Percentiles rank a stretch among this genome's conserved stretches.
Conservation (phyloP, 2,797 vertebrate genomes). For the Phataginus tetradactyla region DNA sequence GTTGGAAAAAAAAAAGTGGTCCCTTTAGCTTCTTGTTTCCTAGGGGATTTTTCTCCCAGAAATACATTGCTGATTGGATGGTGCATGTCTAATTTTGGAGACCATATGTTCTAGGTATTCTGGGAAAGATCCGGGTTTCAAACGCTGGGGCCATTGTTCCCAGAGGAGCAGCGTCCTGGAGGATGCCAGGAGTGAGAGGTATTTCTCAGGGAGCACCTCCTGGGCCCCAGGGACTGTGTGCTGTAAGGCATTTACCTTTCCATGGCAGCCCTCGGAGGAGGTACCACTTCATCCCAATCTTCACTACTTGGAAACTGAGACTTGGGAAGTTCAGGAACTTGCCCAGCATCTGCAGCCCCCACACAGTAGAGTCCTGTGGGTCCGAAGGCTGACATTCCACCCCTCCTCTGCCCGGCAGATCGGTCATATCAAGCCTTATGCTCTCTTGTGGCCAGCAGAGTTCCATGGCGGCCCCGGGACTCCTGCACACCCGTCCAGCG, state of each 20-base stretch:
- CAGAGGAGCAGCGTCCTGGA: neutral
- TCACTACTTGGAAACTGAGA: neutral
- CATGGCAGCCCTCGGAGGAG: neutral
- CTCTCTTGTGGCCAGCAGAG: neutral
- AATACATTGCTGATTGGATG: slow-evolving; percentile 22
- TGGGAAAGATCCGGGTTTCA: slow-evolving; percentile 27
- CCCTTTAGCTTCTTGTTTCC: slow-evolving; percentile 52
- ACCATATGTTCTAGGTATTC: slow-evolving; percentile 58
- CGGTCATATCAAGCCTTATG: rapidly evolving
- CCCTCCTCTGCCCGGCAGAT: neutral
- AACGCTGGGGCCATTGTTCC: neutral
- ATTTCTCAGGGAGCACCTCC: neutral
- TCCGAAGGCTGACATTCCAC: neutral
- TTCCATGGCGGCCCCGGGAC: too few species aligned
- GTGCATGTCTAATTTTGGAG: slow-evolving; percentile 58
- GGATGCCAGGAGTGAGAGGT: too few species aligned
- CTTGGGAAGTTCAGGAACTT: neutral
- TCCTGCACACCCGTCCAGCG: rapidly evolving
- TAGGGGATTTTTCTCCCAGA: slow-evolving; percentile 38
- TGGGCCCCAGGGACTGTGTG: too few species aligned
- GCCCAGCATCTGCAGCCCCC: neutral
- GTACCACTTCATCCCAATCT: too few species aligned
- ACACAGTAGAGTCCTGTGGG: neutral
- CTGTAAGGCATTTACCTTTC: neutral
- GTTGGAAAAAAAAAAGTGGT: neutral